Percentiles rank a stretch among this genome's conserved stretches.
Conservation (phyloP, 2,797 vertebrate genomes). For the Urocyon cinereoargenteus region DNA sequence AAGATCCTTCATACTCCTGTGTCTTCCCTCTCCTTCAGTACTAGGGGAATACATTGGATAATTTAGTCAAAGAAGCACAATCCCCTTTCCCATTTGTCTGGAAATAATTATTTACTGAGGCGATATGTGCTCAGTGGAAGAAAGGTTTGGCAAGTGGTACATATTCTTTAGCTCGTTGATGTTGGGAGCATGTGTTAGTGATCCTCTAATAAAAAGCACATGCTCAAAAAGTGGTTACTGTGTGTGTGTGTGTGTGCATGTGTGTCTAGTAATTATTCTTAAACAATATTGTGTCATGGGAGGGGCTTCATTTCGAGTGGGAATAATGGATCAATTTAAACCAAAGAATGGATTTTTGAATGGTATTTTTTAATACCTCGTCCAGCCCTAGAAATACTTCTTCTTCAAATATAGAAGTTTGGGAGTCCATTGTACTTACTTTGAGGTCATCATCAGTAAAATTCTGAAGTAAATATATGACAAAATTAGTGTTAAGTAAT, state of each 20-base stretch:
- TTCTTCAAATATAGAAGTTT: not conserved
- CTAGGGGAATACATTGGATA: slow-evolving; percentile 20
- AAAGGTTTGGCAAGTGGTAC: slow-evolving; percentile 76
- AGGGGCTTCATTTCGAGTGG: slow-evolving; percentile 17
- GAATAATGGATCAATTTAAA: slow-evolving; percentile 59
- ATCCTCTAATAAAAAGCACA: slow-evolving; percentile 69
- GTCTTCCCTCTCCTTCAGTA: not conserved
- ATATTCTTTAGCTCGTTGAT: slow-evolving; percentile 69
- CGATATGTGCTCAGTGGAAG: slow-evolving; percentile 66
- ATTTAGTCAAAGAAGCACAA: slow-evolving; percentile 54
- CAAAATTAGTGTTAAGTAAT: slow-evolving; percentile 30
- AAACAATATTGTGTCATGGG: slow-evolving; percentile 22
- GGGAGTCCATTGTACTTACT: not conserved
- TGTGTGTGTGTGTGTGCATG: slow-evolving; percentile 34
- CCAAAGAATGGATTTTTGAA: not conserved
- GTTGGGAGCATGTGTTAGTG: slow-evolving; percentile 65
- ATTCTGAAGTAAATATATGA: slow-evolving; percentile 17
- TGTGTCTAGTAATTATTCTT: slow-evolving; percentile 68
- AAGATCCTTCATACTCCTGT: not conserved
- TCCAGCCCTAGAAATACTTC: not conserved
- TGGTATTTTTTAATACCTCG: not conserved
- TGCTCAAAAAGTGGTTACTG: slow-evolving; percentile 69
- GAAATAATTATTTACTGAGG: slow-evolving; percentile 79
- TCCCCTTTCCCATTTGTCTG: slow-evolving; percentile 66
- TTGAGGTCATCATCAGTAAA: slow-evolving; percentile 26